A percentile compares a stretch with the other conserved stretches of the same genome.
These are phyloP conservation scores for Thalassoma bifasciatum DNA, from an alignment of 2,113 vertebrate species.

Conservation along the genomic window DNA sequence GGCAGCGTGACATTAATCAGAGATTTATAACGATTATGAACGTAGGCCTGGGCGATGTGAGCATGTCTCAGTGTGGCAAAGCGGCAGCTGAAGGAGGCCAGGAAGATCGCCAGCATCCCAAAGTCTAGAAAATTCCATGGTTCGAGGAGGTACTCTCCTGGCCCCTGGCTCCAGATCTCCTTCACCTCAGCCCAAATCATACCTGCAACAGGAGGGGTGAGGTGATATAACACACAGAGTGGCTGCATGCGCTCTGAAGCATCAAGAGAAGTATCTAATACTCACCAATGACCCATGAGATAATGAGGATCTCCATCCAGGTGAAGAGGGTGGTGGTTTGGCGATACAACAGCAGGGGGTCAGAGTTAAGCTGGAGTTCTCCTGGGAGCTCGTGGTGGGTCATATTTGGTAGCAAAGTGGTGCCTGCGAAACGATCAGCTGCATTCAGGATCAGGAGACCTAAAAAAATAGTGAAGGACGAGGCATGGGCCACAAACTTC, in stretches of 20 bases:
- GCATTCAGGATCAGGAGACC: conserved; percentile 96
- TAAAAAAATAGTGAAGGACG: conserved; percentile 98
- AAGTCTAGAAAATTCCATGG: conserved; percentile 99
- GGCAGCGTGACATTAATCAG: conserved; percentile 89
- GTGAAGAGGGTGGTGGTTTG: conserved; percentile 97
- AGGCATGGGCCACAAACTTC: conserved; percentile 98
- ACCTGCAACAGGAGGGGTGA: conserved; percentile 77
- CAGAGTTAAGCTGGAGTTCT: background rate
- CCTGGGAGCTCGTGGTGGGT: conserved; percentile 84
- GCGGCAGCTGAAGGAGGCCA: conserved; percentile 95
- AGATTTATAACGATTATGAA: conserved; percentile 87
- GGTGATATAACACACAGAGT: background rate
- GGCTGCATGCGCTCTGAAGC: background rate
- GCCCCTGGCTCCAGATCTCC: conserved; percentile 98
- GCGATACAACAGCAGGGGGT: conserved; percentile 86
- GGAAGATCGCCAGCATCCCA: conserved; percentile 98
- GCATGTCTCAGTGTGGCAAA: conserved; percentile 95
- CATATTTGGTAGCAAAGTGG: conserved; percentile 91
- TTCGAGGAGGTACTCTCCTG: conserved; percentile 95
- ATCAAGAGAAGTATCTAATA: background rate
- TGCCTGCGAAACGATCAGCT: conserved; percentile 95
- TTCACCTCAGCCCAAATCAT: conserved; percentile 99
- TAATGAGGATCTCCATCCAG: conserved; percentile 98
- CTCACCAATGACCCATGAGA: conserved; percentile 97
- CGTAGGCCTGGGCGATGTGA: conserved; percentile 88